Evolutionary conservation across 2,888 invertebrate genomes (phyloP).

Genomic region (Dilophus febrilis): DNA sequence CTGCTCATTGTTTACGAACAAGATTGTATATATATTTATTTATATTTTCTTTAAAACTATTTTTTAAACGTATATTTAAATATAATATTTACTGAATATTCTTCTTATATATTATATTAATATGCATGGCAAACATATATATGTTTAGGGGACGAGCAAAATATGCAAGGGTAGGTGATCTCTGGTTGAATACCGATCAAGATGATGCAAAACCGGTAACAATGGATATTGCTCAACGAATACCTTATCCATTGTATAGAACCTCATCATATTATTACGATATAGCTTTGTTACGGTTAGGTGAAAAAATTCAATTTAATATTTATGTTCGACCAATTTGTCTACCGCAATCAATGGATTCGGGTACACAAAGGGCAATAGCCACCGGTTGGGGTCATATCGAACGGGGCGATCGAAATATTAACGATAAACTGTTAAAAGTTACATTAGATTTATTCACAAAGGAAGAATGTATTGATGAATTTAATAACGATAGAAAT

Average conservation of each 20-base stretch:
- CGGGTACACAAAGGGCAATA: slow-evolving; percentile 19
- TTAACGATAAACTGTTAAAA: slow-evolving; percentile 28
- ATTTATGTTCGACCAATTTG: slow-evolving; percentile 32
- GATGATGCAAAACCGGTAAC: slow-evolving; percentile 22
- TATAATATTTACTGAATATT: neutral
- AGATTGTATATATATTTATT: slow-evolving; percentile 1
- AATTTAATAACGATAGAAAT: slow-evolving; percentile 16
- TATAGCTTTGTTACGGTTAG: slow-evolving; percentile 33
- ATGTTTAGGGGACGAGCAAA: slow-evolving; percentile 13
- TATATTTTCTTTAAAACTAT: neutral
- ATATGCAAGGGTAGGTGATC: slow-evolving; percentile 25
- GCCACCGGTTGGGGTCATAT: slow-evolving; percentile 33
- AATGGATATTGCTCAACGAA: slow-evolving; percentile 18
- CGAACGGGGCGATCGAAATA: slow-evolving; percentile 15
- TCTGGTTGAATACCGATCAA: slow-evolving; percentile 17
- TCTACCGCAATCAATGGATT: slow-evolving; percentile 19
- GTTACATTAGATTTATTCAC: slow-evolving; percentile 31
- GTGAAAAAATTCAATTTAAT: slow-evolving; percentile 22
- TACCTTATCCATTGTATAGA: slow-evolving; percentile 30
- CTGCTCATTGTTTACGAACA: slow-evolving; percentile 32
- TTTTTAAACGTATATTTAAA: too few species aligned
- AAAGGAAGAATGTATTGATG: slow-evolving; percentile 22
- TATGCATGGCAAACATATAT: too few species aligned
- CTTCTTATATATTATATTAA: neutral
- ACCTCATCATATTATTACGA: slow-evolving; percentile 33